Percentiles rank a stretch among this genome's conserved stretches.
phyloP scores from a whole-genome alignment of 2,888 invertebrate genomes.

The Polyploca ridens region DNA sequence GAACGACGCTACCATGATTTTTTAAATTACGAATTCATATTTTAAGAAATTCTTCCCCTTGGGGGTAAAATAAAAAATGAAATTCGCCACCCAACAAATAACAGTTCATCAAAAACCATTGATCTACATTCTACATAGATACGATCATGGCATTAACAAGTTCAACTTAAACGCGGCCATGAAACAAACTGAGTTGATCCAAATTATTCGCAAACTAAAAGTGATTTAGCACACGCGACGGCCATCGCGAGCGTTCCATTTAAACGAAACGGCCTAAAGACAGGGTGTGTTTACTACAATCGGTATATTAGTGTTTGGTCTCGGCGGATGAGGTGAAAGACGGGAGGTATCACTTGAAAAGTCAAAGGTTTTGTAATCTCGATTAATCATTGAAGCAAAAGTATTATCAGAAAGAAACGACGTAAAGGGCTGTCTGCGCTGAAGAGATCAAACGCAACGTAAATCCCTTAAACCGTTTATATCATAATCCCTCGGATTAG shows the following conservation, averaged over 20 bases:
- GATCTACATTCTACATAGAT: background rate
- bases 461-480: too few relatives aligned
- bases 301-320: background rate
- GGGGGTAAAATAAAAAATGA: too few relatives aligned
- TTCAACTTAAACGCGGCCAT: conserved; percentile 2
- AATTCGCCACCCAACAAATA: background rate
- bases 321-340: background rate
- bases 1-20: too few relatives aligned
- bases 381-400: too few relatives aligned
- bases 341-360: too few relatives aligned
- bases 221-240: conserved; percentile 5
- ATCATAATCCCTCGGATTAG: too few relatives aligned
- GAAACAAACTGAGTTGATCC: background rate
- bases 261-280: background rate
- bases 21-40: too few relatives aligned
- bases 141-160: background rate
- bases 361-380: too few relatives aligned
- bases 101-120: background rate
- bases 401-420: too few relatives aligned
- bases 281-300: background rate
- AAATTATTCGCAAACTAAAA: conserved; percentile 8
- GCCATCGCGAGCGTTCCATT: background rate
- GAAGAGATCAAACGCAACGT: too few relatives aligned
- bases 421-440: too few relatives aligned
- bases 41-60: too few relatives aligned